Conservation (phyloP, 1,140 invertebrate species). For the Philopotamus ludificatus region DNA sequence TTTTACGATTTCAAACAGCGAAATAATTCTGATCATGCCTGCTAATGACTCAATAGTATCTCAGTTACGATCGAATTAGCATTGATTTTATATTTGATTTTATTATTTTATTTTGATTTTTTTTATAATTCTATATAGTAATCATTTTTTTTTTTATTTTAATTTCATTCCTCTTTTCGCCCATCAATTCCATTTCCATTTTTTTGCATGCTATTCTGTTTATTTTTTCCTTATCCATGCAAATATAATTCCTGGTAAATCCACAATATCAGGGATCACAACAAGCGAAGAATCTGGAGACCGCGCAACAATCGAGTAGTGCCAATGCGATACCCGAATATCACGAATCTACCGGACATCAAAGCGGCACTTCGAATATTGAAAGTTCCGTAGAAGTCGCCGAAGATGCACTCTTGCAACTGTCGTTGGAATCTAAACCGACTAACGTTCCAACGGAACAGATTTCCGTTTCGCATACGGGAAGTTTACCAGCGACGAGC, state of each 20-base stretch:
- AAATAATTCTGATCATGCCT: too few relatives aligned
- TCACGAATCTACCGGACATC: slow-evolving; percentile 43
- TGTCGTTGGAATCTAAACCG: slow-evolving; percentile 34
- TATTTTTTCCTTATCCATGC: slow-evolving; percentile 26
- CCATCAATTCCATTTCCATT: too few relatives aligned
- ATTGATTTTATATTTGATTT: too few relatives aligned
- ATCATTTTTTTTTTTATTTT: slow-evolving; percentile 30
- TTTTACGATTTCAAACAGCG: too few relatives aligned
- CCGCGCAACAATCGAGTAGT: too few relatives aligned
- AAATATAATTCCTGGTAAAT: slow-evolving; percentile 22
- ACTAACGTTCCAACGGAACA: slow-evolving; percentile 35
- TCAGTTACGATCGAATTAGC: too few relatives aligned
- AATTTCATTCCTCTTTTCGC: slow-evolving; percentile 24
- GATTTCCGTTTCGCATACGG: slow-evolving; percentile 39
- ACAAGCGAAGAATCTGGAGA: slow-evolving; percentile 35
- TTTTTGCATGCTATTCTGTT: slow-evolving; percentile 24
- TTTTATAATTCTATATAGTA: neutral
- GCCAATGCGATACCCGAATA: slow-evolving; percentile 9
- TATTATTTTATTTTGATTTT: slow-evolving; percentile 16
- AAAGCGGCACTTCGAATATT: slow-evolving; percentile 39
- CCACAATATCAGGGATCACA: slow-evolving; percentile 35
- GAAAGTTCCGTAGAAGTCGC: slow-evolving; percentile 43
- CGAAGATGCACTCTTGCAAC: slow-evolving; percentile 41
- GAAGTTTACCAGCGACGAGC: slow-evolving; percentile 42
- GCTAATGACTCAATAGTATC: too few relatives aligned